Evolutionary conservation across 2,797 vertebrate genomes (phyloP).

Genomic region (Bufotes viridis): DNA sequence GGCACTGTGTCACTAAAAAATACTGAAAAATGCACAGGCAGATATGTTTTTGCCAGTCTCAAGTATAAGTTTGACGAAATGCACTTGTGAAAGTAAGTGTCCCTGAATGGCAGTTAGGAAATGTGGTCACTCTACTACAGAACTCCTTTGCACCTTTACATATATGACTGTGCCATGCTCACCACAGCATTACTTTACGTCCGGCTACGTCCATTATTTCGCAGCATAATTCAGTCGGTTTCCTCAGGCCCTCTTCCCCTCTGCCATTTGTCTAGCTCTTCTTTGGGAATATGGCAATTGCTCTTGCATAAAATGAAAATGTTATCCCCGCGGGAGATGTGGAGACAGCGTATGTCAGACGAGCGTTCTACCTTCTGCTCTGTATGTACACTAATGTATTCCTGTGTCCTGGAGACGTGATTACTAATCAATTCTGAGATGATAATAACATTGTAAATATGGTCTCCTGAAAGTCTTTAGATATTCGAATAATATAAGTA

Average conservation of each 20-base stretch:
- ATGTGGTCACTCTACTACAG: too few relatives aligned
- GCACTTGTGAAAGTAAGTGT: too few relatives aligned
- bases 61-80: too few relatives aligned
- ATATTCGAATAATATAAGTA: conserved; percentile 58
- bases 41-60: too few relatives aligned
- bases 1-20: too few relatives aligned
- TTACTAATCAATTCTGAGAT: conserved; percentile 60
- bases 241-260: conserved; percentile 4
- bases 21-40: too few relatives aligned
- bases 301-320: conserved; percentile 46
- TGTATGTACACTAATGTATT: conserved; percentile 38
- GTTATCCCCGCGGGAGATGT: conserved; percentile 41
- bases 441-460: conserved; percentile 61
- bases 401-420: conserved; percentile 34
- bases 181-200: background rate
- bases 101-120: too few relatives aligned
- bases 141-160: too few relatives aligned
- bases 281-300: conserved; percentile 31
- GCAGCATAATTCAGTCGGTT: background rate
- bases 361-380: conserved; percentile 24
- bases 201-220: conserved; percentile 1
- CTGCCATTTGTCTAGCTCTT: background rate
- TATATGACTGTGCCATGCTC: background rate
- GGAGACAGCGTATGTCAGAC: conserved; percentile 16
- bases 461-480: conserved; percentile 51